These are phyloP conservation scores for Cylloceria caligata DNA, from an alignment of 2,888 invertebrate genomes.

Conservation along the genomic window DNA sequence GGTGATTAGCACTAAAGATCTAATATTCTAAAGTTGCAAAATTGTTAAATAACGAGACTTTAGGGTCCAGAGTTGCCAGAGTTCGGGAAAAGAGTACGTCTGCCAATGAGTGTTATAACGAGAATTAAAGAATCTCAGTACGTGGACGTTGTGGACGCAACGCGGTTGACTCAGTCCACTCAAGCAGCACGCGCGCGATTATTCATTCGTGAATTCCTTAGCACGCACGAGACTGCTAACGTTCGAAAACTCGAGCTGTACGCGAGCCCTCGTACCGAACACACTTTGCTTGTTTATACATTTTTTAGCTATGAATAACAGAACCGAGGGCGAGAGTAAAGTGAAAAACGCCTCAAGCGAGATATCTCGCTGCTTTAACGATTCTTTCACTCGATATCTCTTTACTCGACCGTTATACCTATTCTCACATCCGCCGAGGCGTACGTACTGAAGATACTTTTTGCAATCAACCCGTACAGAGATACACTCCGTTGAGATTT, in stretches of 20 bases:
- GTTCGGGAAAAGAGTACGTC: background rate
- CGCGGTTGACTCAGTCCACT: conserved; percentile 72
- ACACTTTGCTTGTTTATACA: conserved; percentile 63
- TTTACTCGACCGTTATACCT: conserved; percentile 20
- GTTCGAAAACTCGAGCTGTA: background rate
- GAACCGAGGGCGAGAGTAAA: conserved; percentile 33
- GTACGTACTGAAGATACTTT: conserved; percentile 23
- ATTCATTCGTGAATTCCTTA: conserved; percentile 78
- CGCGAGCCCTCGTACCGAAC: conserved; percentile 20
- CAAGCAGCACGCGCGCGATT: conserved; percentile 73
- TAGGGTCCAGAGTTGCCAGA: background rate
- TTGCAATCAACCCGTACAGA: conserved; percentile 12
- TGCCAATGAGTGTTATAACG: conserved; percentile 7
- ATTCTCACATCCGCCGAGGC: conserved; percentile 16
- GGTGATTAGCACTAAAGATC: no score
- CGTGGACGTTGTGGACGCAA: conserved; percentile 60
- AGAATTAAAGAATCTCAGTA: conserved; percentile 31
- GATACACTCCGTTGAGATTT: no score
- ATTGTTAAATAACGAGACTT: no score
- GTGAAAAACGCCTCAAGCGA: conserved; percentile 25
- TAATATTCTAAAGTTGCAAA: no score
- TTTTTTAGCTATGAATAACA: conserved; percentile 65
- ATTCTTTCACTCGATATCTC: conserved; percentile 23
- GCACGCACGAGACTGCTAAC: conserved; percentile 55
- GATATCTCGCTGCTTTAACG: conserved; percentile 5